phyloP scores from a whole-genome alignment of 1,140 invertebrate genomes.

The Lepidurus arcticus region DNA sequence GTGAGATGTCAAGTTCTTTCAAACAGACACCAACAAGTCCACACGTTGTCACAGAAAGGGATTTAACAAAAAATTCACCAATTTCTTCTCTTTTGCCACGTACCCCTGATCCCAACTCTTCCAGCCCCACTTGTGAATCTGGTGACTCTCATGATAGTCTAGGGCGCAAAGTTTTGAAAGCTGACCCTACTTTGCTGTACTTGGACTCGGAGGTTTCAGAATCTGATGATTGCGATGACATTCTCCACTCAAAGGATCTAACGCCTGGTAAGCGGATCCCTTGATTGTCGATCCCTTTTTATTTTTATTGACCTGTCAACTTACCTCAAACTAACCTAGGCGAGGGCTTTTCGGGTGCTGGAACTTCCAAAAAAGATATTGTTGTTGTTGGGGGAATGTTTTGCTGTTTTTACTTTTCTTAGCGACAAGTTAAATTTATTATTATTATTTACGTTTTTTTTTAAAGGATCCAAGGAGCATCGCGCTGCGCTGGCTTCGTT shows the following conservation, averaged over 20 bases:
- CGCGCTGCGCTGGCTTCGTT: conserved; percentile 18
- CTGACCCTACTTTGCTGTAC: not conserved
- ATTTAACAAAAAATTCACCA: not conserved
- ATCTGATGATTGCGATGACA: not conserved
- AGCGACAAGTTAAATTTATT: not conserved
- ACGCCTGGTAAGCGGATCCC: conserved; percentile 16
- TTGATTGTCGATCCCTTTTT: conserved; percentile 3
- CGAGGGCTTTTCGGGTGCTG: conserved; percentile 9
- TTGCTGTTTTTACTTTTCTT: not conserved
- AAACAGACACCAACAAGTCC: no score
- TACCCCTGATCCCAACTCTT: not conserved
- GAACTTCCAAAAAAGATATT: not conserved
- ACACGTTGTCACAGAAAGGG: no score
- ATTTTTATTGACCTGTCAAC: conserved; percentile 1
- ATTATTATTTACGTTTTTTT: not conserved
- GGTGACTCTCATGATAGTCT: not conserved
- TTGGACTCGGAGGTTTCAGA: not conserved
- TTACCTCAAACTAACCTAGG: conserved; percentile 12
- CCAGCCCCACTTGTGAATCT: not conserved
- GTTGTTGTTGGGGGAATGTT: not conserved
- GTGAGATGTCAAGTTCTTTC: no score
- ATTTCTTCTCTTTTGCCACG: not conserved
- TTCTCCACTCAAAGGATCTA: not conserved
- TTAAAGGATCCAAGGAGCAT: not conserved
- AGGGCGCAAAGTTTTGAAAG: conserved; percentile 13